Conservation (phyloP, 2,888 invertebrate species). For the Drosophila paucipuncta region DNA sequence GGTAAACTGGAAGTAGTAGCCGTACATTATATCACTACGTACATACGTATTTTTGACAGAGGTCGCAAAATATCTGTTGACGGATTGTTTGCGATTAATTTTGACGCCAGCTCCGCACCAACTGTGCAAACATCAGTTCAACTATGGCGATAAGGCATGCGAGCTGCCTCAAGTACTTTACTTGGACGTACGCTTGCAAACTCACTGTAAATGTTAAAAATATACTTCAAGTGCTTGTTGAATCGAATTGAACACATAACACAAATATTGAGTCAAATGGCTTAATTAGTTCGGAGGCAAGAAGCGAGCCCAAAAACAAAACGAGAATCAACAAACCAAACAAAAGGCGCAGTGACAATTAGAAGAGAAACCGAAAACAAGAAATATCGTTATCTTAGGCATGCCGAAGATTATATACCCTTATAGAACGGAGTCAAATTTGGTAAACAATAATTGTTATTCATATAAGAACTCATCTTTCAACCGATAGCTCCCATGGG, state of each 20-base stretch:
- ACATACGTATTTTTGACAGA: background rate
- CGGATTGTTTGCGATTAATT: conserved; percentile 44
- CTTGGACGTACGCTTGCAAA: background rate
- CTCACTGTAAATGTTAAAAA: conserved; percentile 6
- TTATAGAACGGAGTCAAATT: background rate
- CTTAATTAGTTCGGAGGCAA: conserved; percentile 8
- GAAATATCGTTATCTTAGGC: background rate
- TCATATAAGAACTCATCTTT: background rate
- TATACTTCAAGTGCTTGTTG: conserved; percentile 6
- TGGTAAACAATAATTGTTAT: background rate
- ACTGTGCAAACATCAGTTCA: conserved; percentile 46
- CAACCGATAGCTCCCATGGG: background rate
- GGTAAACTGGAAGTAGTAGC: conserved; percentile 12
- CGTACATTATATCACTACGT: conserved; percentile 22
- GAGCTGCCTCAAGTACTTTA: conserved; percentile 2
- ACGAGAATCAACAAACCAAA: background rate
- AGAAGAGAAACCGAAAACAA: background rate
- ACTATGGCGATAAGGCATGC: conserved; percentile 24
- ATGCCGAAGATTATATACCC: background rate
- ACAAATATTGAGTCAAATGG: conserved; percentile 30
- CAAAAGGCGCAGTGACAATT: background rate
- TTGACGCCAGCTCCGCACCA: conserved; percentile 40
- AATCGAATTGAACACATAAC: conserved; percentile 8
- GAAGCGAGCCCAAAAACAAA: conserved; percentile 6
- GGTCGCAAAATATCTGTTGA: conserved; percentile 34